phyloP scores from a whole-genome alignment of 2,888 invertebrate species.

The Caradrina kadenii region DNA sequence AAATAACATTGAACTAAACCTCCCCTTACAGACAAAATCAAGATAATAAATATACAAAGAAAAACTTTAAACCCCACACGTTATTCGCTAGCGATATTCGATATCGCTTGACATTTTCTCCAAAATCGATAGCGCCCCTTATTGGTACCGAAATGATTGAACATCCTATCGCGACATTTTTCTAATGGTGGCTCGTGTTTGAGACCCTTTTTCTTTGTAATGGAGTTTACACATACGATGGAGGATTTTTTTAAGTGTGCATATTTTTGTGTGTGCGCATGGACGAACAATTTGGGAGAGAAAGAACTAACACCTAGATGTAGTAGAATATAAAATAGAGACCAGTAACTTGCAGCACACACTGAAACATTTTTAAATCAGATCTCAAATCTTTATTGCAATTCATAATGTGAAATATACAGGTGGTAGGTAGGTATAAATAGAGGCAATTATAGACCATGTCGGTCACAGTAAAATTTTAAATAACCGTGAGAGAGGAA shows the following conservation, averaged over 20 bases:
- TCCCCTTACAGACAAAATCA: constrained; percentile 13
- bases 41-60: constrained; percentile 55
- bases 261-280: constrained; percentile 41
- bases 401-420: too few species aligned
- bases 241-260: constrained; percentile 46
- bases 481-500: too few species aligned
- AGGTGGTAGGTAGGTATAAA: too few species aligned
- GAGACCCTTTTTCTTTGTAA: constrained; percentile 87
- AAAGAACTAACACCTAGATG: not conserved
- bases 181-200: constrained; percentile 89
- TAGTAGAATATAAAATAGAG: not conserved
- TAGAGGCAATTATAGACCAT: too few species aligned
- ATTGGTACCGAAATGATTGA: constrained; percentile 90
- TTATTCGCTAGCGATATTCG: constrained; percentile 78
- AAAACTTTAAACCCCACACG: constrained; percentile 69
- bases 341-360: too few species aligned
- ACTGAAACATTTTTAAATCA: too few species aligned
- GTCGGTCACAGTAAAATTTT: too few species aligned
- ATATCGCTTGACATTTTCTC: constrained; percentile 87
- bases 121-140: constrained; percentile 90
- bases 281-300: not conserved
- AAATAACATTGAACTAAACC: constrained; percentile 10
- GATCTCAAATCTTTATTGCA: too few species aligned
- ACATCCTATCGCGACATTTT: constrained; percentile 91
- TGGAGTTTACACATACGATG: constrained; percentile 75